Evolutionary conservation across 30 jellyfish, hydroid and myxozoan genomes (phyloP).

Genomic region (Catostylus mosaicus): DNA sequence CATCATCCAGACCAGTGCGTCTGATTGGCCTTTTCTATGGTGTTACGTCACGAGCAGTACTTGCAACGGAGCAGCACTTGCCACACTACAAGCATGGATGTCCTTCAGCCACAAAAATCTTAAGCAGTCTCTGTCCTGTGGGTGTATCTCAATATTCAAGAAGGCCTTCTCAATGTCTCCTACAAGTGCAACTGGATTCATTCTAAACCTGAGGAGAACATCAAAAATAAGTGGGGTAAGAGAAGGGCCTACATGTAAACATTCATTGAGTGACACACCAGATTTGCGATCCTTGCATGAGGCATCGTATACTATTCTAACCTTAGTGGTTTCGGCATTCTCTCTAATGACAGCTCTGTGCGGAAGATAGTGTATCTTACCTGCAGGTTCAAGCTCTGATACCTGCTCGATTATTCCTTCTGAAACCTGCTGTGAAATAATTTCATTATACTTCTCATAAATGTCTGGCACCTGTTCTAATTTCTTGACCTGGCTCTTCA

Average conservation of each 20-base stretch:
- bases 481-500: conserved; percentile 57
- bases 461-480: conserved; percentile 42
- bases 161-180: conserved; percentile 55
- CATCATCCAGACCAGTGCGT: too few relatives aligned
- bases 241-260: conserved; percentile 67
- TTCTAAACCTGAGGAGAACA: conserved; percentile 39
- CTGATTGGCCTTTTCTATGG: too few relatives aligned
- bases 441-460: conserved; percentile 37
- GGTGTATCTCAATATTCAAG: conserved; percentile 32
- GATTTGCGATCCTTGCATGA: conserved; percentile 44
- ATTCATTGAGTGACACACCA: conserved; percentile 46
- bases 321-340: conserved; percentile 63
- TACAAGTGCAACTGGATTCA: conserved; percentile 13
- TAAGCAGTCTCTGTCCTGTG: conserved; percentile 48
- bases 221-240: conserved; percentile 39
- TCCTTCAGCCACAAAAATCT: conserved; percentile 60
- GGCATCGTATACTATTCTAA: conserved; percentile 58
- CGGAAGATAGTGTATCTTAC: conserved; percentile 35
- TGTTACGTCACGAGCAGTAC: too few relatives aligned
- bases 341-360: conserved; percentile 55
- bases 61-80: too few relatives aligned
- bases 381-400: conserved; percentile 43
- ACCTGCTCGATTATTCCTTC: conserved; percentile 56
- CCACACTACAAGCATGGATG: conserved; percentile 15
- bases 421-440: conserved; percentile 31